Evolutionary conservation across 2,888 invertebrate species (phyloP), one percentile per base, ranked within the genome.

Genomic region (Aspidapion aeneum): DNA sequence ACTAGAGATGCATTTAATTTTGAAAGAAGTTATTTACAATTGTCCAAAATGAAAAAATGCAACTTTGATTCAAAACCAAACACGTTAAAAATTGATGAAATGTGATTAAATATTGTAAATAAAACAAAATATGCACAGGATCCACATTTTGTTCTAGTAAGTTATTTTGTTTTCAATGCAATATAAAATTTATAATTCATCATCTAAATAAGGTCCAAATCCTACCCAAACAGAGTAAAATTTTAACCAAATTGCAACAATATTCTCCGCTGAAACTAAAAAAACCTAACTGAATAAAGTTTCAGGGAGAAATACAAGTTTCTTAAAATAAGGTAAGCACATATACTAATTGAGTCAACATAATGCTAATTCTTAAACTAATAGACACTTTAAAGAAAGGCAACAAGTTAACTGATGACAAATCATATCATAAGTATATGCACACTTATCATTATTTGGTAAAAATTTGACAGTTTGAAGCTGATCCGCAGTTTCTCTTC

Each of bases 11-110:
- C 68, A 68, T 68, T 68, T 51, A 20, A 55, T 35, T 35, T 35
- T 35, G 3, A 35, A 35, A 35, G 12, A n/a, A n/a, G 16, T 18
- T 68, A 64, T 68, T 57, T 63, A 68, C 62, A 68, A 52, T 56
- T 20, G 58, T 62, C 48, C 66, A 62, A 57, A 55, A 54, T 61
- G 54, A 7, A 12, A 68, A 67, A 79, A 79, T 78, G 78, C 74
- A 63, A 69, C 73, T 76, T 72, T 79, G 79, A 79, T 78, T 77
- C 79, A 78, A 73, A 74, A 78, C 74, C 79, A 63, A 64, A 70
- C 71, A 66, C 63, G 64, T 50, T 56, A 48, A 9, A 9, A 48
- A 48, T n/a, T 9, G 49, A n/a, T 12, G n/a, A 48, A 48, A 48
- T 9, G 9, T 48, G 49, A 48, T 48, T 48, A n/a, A n/a, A n/a